Percentiles rank a stretch among this genome's conserved stretches.
Conservation (phyloP, 2,113 vertebrate species). For the Catharus fuscescens region DNA sequence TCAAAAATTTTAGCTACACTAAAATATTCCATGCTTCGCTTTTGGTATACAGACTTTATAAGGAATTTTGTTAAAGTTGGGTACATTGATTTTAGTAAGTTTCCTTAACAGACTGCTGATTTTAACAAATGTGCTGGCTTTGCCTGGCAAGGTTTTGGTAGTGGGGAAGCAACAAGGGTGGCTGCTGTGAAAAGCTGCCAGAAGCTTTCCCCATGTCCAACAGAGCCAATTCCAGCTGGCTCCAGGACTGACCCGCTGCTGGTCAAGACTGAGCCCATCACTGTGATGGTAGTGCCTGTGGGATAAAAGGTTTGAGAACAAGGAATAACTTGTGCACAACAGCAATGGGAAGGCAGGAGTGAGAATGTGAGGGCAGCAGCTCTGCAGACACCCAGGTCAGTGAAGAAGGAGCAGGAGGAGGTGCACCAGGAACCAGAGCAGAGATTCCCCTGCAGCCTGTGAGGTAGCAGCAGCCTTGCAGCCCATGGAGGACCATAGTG, state of each 20-base stretch:
- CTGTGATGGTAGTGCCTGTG: fast-evolving
- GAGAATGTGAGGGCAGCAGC: neutral
- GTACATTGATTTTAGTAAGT: neutral
- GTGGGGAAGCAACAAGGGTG: neutral
- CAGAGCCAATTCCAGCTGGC: fast-evolving
- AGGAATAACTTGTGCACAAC: neutral
- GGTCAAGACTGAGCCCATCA: neutral
- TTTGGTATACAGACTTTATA: neutral
- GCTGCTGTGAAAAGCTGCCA: neutral
- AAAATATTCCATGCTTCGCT: neutral
- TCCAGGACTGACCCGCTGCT: fast-evolving
- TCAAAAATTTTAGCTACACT: neutral
- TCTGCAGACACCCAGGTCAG: neutral
- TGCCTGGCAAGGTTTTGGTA: neutral
- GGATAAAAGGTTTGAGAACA: neutral
- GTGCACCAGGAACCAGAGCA: too few relatives aligned
- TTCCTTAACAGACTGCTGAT: neutral
- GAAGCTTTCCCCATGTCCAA: neutral
- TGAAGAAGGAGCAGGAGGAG: neutral
- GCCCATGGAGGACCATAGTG: too few relatives aligned
- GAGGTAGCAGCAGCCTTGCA: too few relatives aligned
- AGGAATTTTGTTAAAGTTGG: neutral
- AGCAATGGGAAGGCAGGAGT: neutral
- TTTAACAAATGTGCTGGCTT: neutral
- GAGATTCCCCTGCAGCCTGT: too few relatives aligned